Conservation (phyloP, 2,888 invertebrate genomes). For the Drosophila putrida region DNA sequence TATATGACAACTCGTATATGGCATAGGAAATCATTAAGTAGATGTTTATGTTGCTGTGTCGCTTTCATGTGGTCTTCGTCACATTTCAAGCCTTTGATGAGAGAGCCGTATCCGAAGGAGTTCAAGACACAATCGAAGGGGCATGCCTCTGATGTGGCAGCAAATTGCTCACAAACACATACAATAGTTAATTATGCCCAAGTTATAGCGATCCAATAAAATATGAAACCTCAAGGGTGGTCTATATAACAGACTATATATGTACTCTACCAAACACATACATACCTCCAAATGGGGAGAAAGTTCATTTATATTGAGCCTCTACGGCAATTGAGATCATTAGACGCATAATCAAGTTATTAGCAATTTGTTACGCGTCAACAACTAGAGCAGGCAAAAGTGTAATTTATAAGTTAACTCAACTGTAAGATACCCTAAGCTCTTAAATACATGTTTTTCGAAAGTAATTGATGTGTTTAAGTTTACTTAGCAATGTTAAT, state of each 20-base stretch:
- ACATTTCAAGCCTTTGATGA: slow-evolving; percentile 69
- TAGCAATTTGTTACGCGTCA: slow-evolving; percentile 71
- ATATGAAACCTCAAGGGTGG: slow-evolving; percentile 53
- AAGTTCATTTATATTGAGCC: slow-evolving; percentile 14
- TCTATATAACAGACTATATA: slow-evolving; percentile 29
- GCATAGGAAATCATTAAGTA: slow-evolving; percentile 79
- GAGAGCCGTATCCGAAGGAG: slow-evolving; percentile 8
- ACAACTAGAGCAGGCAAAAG: slow-evolving; percentile 38
- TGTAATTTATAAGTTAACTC: rapidly evolving
- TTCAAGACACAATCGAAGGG: slow-evolving; percentile 44
- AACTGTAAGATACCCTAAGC: slow-evolving; percentile 3
- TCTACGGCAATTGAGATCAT: slow-evolving; percentile 63
- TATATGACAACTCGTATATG: slow-evolving; percentile 28
- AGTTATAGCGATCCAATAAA: slow-evolving; percentile 65
- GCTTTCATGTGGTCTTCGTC: slow-evolving; percentile 79
- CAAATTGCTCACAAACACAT: slow-evolving; percentile 57
- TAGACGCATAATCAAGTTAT: slow-evolving; percentile 80
- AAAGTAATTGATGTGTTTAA: too few relatives aligned
- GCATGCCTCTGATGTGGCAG: slow-evolving; percentile 69
- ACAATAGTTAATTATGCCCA: slow-evolving; percentile 61
- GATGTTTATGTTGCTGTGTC: slow-evolving; percentile 71
- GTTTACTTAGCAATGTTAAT: not conserved
- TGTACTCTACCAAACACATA: slow-evolving; percentile 5
- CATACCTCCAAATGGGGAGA: slow-evolving; percentile 12
- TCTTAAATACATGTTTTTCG: too few relatives aligned